These are phyloP conservation scores for Tupaia chinensis DNA, from an alignment of 2,113 vertebrate species.

Conservation along the genomic window DNA sequence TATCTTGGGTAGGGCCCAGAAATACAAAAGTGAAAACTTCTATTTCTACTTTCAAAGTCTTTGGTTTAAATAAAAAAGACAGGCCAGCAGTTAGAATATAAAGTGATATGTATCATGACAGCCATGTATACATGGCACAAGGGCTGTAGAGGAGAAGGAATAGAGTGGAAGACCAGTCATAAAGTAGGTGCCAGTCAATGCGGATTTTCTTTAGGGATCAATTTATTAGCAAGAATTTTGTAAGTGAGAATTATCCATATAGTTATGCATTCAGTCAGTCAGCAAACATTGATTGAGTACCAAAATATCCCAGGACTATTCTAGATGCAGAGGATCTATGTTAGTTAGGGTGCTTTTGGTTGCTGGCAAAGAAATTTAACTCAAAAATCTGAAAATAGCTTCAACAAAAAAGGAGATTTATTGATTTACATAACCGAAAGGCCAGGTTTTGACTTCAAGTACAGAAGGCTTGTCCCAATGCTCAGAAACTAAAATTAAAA, in stretches of 20 bases:
- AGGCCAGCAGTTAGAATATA: not conserved
- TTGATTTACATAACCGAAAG: not conserved
- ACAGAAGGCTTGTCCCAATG: not conserved
- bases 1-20: not conserved
- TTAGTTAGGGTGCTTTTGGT: not conserved
- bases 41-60: conserved; percentile 21
- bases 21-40: not conserved
- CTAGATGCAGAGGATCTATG: not conserved
- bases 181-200: not conserved
- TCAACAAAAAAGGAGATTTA: conserved; percentile 1
- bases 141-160: not conserved
- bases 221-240: conserved; percentile 10
- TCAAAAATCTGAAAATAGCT: conserved; percentile 40
- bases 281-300: not conserved
- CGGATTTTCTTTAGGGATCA: not conserved
- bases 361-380: not conserved
- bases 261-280: not conserved
- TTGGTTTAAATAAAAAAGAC: not conserved
- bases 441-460: not conserved
- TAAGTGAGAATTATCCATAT: conserved; percentile 21
- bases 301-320: not conserved
- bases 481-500: not conserved
- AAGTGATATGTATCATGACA: not conserved
- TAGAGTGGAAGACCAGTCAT: not conserved
- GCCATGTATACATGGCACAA: not conserved